These are phyloP conservation scores for Chanos chanos DNA, from an alignment of 2,797 vertebrate genomes.

Conservation along the genomic window DNA sequence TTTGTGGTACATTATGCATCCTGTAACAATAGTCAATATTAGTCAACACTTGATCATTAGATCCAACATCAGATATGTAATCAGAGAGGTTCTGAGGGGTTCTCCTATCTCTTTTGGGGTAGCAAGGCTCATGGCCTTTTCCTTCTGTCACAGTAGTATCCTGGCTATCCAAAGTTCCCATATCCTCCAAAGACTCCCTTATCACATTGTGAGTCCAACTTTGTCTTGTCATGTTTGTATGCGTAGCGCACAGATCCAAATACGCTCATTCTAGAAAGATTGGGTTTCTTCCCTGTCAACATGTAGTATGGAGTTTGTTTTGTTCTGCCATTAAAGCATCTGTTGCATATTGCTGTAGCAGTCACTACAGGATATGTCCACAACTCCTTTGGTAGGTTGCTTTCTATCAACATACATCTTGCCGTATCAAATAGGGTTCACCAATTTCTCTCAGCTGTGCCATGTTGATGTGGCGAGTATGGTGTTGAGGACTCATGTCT, in stretches of 20 bases:
- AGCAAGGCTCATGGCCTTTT: too few species aligned
- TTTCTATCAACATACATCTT: neutral
- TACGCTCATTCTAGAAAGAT: slow-evolving; percentile 6
- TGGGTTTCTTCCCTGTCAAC: neutral
- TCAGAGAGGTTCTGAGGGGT: too few species aligned
- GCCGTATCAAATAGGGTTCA: slow-evolving; percentile 1
- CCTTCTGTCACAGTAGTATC: neutral
- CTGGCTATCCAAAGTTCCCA: neutral
- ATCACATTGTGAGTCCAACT: slow-evolving; percentile 1
- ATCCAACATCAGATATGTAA: too few species aligned
- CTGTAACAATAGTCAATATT: slow-evolving; percentile 16
- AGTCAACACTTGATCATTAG: neutral
- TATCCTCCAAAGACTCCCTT: slow-evolving; percentile 10
- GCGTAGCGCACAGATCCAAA: slow-evolving; percentile 5
- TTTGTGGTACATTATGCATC: neutral
- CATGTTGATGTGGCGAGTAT: slow-evolving; percentile 34
- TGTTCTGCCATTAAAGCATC: neutral
- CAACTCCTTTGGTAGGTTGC: neutral
- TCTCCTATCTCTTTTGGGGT: too few species aligned
- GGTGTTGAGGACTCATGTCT: slow-evolving; percentile 10
- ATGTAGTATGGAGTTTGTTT: neutral
- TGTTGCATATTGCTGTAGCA: neutral
- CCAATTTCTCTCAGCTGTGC: slow-evolving; percentile 21
- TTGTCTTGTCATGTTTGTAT: neutral
- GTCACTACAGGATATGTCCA: neutral